Evolutionary conservation across 2,113 vertebrate species (phyloP).

Genomic region (Sphyrna mokarran): DNA sequence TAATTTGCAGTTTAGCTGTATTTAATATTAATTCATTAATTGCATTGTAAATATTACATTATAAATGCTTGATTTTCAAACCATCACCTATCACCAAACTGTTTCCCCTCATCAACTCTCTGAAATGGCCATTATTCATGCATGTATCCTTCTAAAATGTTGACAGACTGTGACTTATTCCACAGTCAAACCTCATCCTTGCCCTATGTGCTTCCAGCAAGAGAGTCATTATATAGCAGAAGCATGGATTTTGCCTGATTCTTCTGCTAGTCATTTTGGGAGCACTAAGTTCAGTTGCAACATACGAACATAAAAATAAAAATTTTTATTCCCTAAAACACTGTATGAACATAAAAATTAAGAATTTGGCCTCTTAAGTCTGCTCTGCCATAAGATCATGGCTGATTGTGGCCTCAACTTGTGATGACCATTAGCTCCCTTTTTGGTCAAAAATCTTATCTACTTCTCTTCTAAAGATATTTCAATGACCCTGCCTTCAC

Average conservation of each 20-base stretch:
- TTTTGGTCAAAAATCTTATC: too few relatives aligned
- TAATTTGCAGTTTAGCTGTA: too few relatives aligned
- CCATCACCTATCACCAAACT: not conserved
- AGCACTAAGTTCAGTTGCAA: not conserved
- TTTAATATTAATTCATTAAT: too few relatives aligned
- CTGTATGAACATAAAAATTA: too few relatives aligned
- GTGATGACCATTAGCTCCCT: too few relatives aligned
- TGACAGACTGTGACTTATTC: not conserved
- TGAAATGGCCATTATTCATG: not conserved
- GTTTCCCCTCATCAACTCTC: not conserved
- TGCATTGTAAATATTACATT: not conserved
- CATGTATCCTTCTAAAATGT: not conserved
- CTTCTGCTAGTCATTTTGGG: not conserved
- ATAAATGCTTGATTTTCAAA: not conserved
- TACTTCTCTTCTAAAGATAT: too few relatives aligned
- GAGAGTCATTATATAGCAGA: not conserved
- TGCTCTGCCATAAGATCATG: too few relatives aligned
- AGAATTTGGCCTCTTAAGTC: too few relatives aligned
- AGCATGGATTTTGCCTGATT: not conserved
- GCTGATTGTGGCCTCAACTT: too few relatives aligned
- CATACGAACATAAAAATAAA: not conserved
- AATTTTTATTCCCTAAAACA: too few relatives aligned
- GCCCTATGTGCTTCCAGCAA: not conserved
- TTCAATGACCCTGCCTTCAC: too few relatives aligned
- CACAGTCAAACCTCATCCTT: not conserved